Evolutionary conservation across 2,113 vertebrate genomes (phyloP).

Genomic region (Monopterus albus): DNA sequence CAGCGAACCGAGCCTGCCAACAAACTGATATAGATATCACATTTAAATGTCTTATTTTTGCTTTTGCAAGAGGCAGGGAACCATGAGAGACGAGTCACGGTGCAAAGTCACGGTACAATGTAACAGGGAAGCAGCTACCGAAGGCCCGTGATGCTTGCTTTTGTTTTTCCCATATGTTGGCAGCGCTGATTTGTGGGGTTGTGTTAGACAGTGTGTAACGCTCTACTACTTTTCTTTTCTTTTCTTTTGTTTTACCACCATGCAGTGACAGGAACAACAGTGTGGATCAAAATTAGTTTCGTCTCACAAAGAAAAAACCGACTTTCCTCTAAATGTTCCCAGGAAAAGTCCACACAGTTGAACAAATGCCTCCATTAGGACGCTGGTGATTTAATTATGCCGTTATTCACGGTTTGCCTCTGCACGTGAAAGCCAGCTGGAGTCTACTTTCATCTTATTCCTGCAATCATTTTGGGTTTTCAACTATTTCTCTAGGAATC

Average conservation of each 20-base stretch:
- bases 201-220: background rate
- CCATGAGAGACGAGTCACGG: conserved; percentile 46
- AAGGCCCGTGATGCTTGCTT: conserved; percentile 25
- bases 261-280: background rate
- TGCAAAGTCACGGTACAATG: conserved; percentile 44
- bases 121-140: conserved; percentile 21
- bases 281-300: background rate
- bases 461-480: too few relatives aligned
- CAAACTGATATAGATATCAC: conserved; percentile 49
- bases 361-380: background rate
- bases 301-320: too few relatives aligned
- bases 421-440: background rate
- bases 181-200: conserved; percentile 9
- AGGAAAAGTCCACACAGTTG: background rate
- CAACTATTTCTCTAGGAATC: too few relatives aligned
- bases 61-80: conserved; percentile 31
- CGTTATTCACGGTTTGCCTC: background rate
- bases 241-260: background rate
- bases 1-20: conserved; percentile 27
- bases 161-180: too few relatives aligned
- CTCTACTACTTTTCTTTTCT: too few relatives aligned
- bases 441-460: background rate
- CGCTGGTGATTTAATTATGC: background rate
- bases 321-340: too few relatives aligned
- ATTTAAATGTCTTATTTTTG: conserved; percentile 40